Evolutionary conservation across 2,113 vertebrate genomes (phyloP).

Genomic region (Sinocyclocheilus maitianheensis): DNA sequence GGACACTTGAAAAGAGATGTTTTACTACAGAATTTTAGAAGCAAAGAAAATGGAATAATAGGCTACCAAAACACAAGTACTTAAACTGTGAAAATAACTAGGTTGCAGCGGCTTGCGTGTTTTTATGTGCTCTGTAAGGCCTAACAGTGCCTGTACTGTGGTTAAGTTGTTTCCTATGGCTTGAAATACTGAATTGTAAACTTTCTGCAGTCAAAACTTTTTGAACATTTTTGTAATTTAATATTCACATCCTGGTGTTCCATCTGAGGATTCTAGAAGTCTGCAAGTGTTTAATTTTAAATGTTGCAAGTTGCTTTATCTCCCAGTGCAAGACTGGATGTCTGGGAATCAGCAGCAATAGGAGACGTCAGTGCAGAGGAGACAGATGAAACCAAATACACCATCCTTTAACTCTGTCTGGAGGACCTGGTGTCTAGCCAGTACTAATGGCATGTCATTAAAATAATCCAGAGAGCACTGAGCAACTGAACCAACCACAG

Average conservation of each 20-base stretch:
- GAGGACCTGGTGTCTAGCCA: slow-evolving; percentile 1
- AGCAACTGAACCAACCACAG: neutral
- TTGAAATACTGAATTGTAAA: neutral
- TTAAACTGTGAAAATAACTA: neutral
- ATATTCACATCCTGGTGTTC: too few relatives aligned
- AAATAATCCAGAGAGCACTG: neutral
- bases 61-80: neutral
- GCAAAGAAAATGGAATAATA: neutral
- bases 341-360: slow-evolving; percentile 15
- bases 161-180: neutral
- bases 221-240: neutral
- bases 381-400: slow-evolving; percentile 22
- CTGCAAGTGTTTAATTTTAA: too few relatives aligned
- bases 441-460: neutral
- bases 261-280: too few relatives aligned
- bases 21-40: neutral
- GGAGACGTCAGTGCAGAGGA: neutral
- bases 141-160: neutral
- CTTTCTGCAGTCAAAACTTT: neutral
- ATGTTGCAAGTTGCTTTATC: neutral
- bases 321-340: neutral
- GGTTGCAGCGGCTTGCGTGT: neutral
- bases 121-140: neutral
- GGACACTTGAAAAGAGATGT: neutral
- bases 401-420: neutral